These are phyloP conservation scores for Oscheius onirici DNA, from an alignment of 2,888 invertebrate genomes.

Conservation along the genomic window DNA sequence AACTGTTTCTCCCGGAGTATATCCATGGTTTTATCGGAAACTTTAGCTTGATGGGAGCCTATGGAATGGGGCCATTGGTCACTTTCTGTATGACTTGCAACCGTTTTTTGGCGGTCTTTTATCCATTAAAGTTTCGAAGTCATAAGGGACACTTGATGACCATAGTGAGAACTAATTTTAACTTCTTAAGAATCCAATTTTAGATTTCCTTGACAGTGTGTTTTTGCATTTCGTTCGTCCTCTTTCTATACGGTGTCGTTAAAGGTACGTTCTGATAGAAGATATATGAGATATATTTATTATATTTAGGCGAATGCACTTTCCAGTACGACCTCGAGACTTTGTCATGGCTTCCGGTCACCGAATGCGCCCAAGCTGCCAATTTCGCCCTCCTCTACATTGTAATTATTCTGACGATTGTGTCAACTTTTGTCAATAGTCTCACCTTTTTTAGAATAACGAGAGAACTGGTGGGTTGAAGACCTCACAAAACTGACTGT, in stretches of 20 bases:
- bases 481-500: no score
- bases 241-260: slow-evolving; percentile 4
- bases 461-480: no score
- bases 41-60: neutral
- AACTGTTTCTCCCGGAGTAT: neutral
- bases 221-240: neutral
- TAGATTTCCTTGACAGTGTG: neutral
- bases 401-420: neutral
- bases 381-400: slow-evolving; percentile 3
- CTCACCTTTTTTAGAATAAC: neutral
- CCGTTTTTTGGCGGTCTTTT: slow-evolving; percentile 3
- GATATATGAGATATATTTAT: neutral
- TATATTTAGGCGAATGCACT: neutral
- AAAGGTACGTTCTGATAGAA: neutral
- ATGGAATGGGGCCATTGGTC: slow-evolving; percentile 7
- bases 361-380: neutral
- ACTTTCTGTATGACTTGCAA: slow-evolving; percentile 17
- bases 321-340: neutral
- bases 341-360: slow-evolving; percentile 1
- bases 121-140: neutral
- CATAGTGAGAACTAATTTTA: neutral
- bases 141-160: neutral
- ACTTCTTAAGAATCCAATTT: neutral
- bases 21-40: slow-evolving; percentile 1
- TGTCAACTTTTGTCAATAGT: slow-evolving; percentile 3